Evolutionary conservation across 2,888 invertebrate species (phyloP).

Genomic region (Ectemnius continuus): DNA sequence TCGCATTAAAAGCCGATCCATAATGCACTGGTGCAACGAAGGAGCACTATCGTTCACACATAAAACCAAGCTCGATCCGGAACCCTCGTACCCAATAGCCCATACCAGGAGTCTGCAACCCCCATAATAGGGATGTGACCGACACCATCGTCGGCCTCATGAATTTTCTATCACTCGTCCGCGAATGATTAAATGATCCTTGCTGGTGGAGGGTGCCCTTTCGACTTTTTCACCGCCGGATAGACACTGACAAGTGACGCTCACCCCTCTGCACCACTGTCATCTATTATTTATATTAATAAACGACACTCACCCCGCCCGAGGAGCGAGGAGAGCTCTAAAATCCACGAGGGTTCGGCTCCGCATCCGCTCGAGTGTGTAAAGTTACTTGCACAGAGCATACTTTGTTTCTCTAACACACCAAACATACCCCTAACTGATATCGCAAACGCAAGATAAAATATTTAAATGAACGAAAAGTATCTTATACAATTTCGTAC

Average conservation of each 20-base stretch:
- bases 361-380: no score
- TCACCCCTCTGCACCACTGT: slow-evolving; percentile 33
- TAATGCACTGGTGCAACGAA: slow-evolving; percentile 57
- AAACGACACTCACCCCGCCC: slow-evolving; percentile 4
- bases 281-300: slow-evolving; percentile 74
- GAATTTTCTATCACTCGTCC: slow-evolving; percentile 72
- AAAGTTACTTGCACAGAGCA: no score
- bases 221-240: slow-evolving; percentile 61
- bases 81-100: slow-evolving; percentile 42
- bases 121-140: slow-evolving; percentile 60
- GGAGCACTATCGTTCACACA: slow-evolving; percentile 52
- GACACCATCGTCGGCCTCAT: slow-evolving; percentile 62
- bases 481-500: no score
- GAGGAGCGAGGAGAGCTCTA: no score
- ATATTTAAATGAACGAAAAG: no score
- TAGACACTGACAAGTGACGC: slow-evolving; percentile 54
- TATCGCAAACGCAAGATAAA: no score
- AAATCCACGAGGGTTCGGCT: no score
- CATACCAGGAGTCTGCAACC: slow-evolving; percentile 37
- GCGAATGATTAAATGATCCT: slow-evolving; percentile 70
- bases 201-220: slow-evolving; percentile 57
- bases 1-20: slow-evolving; percentile 30
- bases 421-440: no score
- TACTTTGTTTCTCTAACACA: no score
- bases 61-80: slow-evolving; percentile 52